phyloP scores from a whole-genome alignment of 1,140 invertebrate genomes.

The Drosophila kikkawai region DNA sequence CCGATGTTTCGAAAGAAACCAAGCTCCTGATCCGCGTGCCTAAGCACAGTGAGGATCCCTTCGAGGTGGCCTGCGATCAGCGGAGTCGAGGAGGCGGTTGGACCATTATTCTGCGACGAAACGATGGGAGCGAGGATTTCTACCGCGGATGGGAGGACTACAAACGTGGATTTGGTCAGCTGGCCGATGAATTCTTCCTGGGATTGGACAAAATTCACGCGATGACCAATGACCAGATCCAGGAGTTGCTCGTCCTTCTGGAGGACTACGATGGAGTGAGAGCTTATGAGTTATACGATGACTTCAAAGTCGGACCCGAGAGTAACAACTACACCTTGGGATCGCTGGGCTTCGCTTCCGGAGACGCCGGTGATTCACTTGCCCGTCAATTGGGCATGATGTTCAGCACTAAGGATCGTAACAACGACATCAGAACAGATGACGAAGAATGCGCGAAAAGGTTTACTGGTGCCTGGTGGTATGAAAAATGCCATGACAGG shows the following conservation, averaged over 20 bases:
- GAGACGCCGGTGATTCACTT: neutral
- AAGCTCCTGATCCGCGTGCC: neutral
- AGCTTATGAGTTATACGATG: neutral
- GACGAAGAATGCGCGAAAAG: no score
- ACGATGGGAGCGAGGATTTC: neutral
- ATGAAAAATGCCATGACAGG: neutral
- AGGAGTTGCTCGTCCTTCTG: neutral
- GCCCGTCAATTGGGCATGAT: neutral
- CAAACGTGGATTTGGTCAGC: neutral
- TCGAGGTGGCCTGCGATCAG: neutral
- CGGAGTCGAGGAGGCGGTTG: neutral
- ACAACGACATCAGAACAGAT: neutral
- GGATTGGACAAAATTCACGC: neutral
- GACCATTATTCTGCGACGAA: neutral
- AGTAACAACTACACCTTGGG: neutral
- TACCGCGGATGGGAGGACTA: neutral
- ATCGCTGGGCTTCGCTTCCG: neutral
- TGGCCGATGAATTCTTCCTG: neutral
- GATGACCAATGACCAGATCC: neutral
- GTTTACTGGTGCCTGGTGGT: conserved; percentile 1
- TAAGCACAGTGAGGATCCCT: neutral
- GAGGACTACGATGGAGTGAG: neutral
- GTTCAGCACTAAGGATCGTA: neutral
- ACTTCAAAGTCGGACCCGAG: neutral
- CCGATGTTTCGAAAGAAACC: neutral